phyloP scores from a whole-genome alignment of 2,888 invertebrate genomes.

The Drosophila prostipennis region DNA sequence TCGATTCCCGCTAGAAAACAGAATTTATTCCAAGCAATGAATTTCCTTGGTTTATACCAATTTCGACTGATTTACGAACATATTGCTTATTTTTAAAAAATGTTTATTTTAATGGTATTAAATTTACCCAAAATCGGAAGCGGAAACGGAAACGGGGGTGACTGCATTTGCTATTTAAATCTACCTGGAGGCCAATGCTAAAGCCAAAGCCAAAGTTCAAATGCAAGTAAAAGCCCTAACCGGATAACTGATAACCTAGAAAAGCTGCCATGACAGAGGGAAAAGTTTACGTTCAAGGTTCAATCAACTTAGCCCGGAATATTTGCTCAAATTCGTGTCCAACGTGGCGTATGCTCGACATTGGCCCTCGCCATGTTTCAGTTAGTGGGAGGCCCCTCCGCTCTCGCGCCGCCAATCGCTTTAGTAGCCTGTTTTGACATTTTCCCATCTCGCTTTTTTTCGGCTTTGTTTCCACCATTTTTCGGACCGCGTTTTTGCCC shows the following conservation, averaged over 20 bases:
- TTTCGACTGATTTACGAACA: not conserved
- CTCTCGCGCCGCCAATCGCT: constrained; percentile 23
- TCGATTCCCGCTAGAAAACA: not conserved
- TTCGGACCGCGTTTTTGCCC: constrained; percentile 19
- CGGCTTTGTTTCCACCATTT: constrained; percentile 23
- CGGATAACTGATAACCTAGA: constrained; percentile 40
- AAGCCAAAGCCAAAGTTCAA: constrained; percentile 32
- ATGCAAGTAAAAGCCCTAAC: constrained; percentile 14
- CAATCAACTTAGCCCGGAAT: constrained; percentile 34
- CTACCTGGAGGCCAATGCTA: constrained; percentile 10
- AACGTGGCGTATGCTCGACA: constrained; percentile 57
- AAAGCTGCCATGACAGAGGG: constrained; percentile 11
- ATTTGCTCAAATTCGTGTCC: constrained; percentile 28
- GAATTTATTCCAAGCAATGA: not conserved
- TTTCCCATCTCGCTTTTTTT: constrained; percentile 22
- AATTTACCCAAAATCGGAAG: not conserved
- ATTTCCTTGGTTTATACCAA: not conserved
- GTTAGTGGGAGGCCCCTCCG: not conserved
- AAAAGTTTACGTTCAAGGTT: constrained; percentile 39
- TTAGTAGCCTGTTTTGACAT: constrained; percentile 39
- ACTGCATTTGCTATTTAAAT: constrained; percentile 3
- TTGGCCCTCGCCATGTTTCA: constrained; percentile 31
- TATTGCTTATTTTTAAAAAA: not conserved
- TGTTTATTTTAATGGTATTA: not conserved
- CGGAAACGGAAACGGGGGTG: not conserved